These are phyloP conservation scores for Sphaeramia orbicularis DNA, from an alignment of 2,797 vertebrate species.

Conservation along the genomic window DNA sequence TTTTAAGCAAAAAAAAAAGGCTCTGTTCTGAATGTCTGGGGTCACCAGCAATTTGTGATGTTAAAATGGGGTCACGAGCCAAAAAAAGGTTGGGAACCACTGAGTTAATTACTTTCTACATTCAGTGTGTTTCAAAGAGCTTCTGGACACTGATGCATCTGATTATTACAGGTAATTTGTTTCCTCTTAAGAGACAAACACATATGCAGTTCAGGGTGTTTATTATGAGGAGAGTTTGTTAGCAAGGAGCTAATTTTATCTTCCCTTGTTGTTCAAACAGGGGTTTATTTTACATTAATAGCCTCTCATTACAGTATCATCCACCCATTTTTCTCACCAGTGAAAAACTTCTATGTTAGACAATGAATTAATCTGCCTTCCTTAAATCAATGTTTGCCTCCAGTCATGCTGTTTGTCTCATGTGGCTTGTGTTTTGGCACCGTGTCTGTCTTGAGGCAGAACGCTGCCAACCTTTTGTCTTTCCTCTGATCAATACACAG, in stretches of 20 bases:
- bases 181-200: neutral
- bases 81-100: too few species aligned
- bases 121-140: neutral
- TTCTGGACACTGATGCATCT: neutral
- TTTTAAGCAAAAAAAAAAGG: too few species aligned
- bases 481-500: slow-evolving; percentile 28
- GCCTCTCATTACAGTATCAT: slow-evolving; percentile 12
- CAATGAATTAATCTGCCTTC: slow-evolving; percentile 29
- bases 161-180: slow-evolving; percentile 20
- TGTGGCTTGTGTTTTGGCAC: slow-evolving; percentile 7
- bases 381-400: slow-evolving; percentile 38
- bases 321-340: neutral
- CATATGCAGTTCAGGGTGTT: neutral
- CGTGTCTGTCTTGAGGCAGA: slow-evolving; percentile 16
- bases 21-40: too few species aligned
- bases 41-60: too few species aligned
- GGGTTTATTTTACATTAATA: neutral
- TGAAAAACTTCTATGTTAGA: neutral
- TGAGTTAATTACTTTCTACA: slow-evolving; percentile 17
- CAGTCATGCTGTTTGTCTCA: slow-evolving; percentile 2
- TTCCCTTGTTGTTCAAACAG: neutral
- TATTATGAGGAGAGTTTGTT: neutral
- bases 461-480: slow-evolving; percentile 17
- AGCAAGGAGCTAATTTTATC: neutral
- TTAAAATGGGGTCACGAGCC: too few species aligned